Evolutionary conservation across 2,888 invertebrate genomes (phyloP), one percentile per base, ranked within the genome.

Genomic region (Hymenopus coronatus): DNA sequence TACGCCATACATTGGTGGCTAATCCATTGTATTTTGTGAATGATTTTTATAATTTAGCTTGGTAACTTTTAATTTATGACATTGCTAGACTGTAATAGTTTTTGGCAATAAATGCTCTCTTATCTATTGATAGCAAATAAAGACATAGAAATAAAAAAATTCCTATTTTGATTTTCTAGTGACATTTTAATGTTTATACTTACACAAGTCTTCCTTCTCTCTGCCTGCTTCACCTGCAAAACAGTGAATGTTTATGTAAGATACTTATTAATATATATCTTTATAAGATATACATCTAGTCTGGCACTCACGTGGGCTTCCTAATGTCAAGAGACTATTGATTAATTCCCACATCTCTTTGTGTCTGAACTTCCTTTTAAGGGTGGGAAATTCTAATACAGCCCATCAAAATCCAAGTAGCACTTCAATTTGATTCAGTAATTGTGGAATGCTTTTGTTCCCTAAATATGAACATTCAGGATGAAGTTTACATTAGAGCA

Each of bases 161-260:
- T 40, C 12, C 9, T 40, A 40, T 30, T 30, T 30, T 30, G 30
- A 30, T 30, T 30, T 4, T 30, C 4, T 30, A 30, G 30, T 3
- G 4, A 30, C 40, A 40, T 12, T 40, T 40, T 40, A 40, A 12
- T 9, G 40, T 70, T 70, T 25, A 92, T 93, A 96, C 97, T 97
- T 94, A 97, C 97, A 91, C 90, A 93, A 92, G 91, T 94, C 94
- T 90, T 94, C 94, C 92, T 93, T 93, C 91, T 94, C 94, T 88
- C 93, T 93, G 91, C 92, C 93, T 91, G 93, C 93, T 91, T 94
- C 94, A 93, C 94, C 94, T 94, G 93, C 92, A 92, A 93, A 92
- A 33, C 27, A 54, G 28, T 88, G 14, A 30, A 54, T 25, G 83
- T 20, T 15, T 84, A 15, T 20, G 25, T 40, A 14, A n/a, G 46